These are phyloP conservation scores for Apodemia hepburni DNA, from an alignment of 2,888 invertebrate species.

Conservation along the genomic window DNA sequence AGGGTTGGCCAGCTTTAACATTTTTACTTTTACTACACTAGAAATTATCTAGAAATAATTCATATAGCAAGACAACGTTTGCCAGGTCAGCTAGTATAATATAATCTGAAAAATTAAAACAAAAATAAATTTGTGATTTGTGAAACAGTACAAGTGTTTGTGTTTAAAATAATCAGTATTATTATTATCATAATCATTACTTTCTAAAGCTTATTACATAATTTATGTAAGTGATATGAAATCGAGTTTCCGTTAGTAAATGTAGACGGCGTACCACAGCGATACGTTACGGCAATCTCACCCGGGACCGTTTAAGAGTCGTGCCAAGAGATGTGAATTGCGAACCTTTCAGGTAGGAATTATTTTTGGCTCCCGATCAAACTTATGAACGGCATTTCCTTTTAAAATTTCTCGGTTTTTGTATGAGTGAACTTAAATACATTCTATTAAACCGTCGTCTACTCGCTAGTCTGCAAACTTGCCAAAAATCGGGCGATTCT, in stretches of 20 bases:
- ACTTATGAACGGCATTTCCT: slow-evolving; percentile 41
- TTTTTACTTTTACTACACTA: too few species aligned
- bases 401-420: slow-evolving; percentile 37
- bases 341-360: slow-evolving; percentile 41
- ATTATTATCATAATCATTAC: not conserved
- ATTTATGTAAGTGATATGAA: slow-evolving; percentile 17
- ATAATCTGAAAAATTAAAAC: too few species aligned
- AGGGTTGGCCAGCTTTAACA: too few species aligned
- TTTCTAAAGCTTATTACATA: not conserved
- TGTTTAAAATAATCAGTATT: too few species aligned
- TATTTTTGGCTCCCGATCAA: slow-evolving; percentile 43
- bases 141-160: too few species aligned
- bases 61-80: too few species aligned
- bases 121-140: too few species aligned
- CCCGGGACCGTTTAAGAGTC: slow-evolving; percentile 35
- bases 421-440: slow-evolving; percentile 38
- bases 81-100: too few species aligned
- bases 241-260: slow-evolving; percentile 15
- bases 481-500: slow-evolving; percentile 35
- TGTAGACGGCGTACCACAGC: slow-evolving; percentile 17
- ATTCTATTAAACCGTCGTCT: slow-evolving; percentile 36
- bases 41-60: too few species aligned
- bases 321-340: slow-evolving; percentile 40
- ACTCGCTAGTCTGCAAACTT: slow-evolving; percentile 32
- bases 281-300: slow-evolving; percentile 29